These are phyloP conservation scores for Strongylocentrotus purpuratus DNA, from an alignment of 35 echinoderm and acorn worm species.

Conservation along the genomic window DNA sequence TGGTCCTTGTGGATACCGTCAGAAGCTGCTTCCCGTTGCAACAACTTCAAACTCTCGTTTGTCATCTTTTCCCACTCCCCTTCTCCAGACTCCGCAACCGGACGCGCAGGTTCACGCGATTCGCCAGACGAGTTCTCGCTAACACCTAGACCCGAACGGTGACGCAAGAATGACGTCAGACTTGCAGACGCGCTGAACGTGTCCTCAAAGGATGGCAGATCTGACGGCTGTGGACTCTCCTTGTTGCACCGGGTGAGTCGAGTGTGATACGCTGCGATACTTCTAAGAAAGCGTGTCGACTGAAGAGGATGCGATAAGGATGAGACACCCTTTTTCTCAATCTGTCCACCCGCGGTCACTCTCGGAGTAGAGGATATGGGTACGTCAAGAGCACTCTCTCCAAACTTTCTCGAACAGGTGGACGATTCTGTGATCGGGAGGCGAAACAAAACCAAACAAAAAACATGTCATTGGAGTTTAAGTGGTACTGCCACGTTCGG, in stretches of 20 bases:
- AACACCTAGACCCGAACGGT: background rate
- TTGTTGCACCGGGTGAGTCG: background rate
- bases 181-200: background rate
- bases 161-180: slow-evolving; percentile 48
- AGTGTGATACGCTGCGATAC: background rate
- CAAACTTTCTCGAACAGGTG: background rate
- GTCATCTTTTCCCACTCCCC: slow-evolving; percentile 32
- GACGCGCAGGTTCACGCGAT: background rate
- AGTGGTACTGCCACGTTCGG: background rate
- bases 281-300: background rate
- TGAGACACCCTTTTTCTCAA: background rate
- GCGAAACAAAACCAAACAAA: background rate
- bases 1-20: slow-evolving; percentile 40
- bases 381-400: background rate
- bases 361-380: background rate
- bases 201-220: background rate
- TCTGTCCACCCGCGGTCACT: background rate
- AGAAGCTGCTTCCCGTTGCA: background rate
- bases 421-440: background rate
- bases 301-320: slow-evolving; percentile 1
- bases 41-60: slow-evolving; percentile 39
- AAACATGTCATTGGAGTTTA: background rate
- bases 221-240: background rate
- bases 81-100: background rate
- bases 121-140: background rate